Evolutionary conservation across 2,113 vertebrate genomes (phyloP), one percentile per base, ranked within the genome.

Genomic region (Dipodomys stephensi): DNA sequence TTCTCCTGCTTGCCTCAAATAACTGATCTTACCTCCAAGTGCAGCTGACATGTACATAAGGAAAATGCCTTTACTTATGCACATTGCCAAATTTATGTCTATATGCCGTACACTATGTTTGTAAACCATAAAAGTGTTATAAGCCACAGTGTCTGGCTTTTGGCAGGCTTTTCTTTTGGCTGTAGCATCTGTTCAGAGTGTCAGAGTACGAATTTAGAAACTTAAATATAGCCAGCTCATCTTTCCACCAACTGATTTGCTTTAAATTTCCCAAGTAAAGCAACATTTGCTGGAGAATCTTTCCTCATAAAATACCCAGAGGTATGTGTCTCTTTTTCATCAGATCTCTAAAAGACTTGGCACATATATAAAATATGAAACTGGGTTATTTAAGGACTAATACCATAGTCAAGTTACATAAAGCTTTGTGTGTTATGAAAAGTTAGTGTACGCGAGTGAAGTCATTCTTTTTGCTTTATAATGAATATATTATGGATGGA

Each of bases 151-250:
- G 13, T 85, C 69, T 0, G 92, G 85, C 92, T 96, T 96, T 85
- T 92, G 94, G 91, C 71, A 96, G 92, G 74, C 57, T 92, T 90
- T 96, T 95, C 71, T 79, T 95, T 95, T 90, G 20, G 85, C 88
- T 96, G 84, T 86, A 62, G 67, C 97, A 97, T 97, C 97, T 98
- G 85, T 87, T 91, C 84, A 74, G 68, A 67, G 39, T 96, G 97
- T 97, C 97, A 97, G 68, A 95, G 96, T 97, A 97, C 95, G 98
- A 97, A 98, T 98, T 98, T 98, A 98, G 98, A 98, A 90, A 90
- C 57, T 92, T 97, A 98, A 97, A 98, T 97, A 97, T 97, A 98
- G 83, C 93, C 94, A 96, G 80, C 93, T 79, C 8, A 97, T 95
- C 90, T 76, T 92, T 85, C 97, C 88, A 97, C 77, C 57, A 93